Conservation (phyloP, 2,113 vertebrate genomes). For the Burhinus bistriatus region DNA sequence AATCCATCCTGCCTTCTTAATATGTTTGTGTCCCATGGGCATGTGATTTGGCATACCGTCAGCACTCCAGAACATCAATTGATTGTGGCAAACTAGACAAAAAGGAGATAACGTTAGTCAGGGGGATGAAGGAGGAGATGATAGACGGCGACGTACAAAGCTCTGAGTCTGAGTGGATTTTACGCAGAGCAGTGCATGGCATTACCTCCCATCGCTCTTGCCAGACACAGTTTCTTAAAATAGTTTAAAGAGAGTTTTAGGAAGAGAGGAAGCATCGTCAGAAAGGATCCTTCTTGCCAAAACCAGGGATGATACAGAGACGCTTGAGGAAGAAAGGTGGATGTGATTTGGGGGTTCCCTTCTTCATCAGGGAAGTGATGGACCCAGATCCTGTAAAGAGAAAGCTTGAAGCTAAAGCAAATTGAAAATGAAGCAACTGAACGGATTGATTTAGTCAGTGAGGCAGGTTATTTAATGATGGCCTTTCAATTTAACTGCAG, state of each 20-base stretch:
- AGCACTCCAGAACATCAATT: neutral
- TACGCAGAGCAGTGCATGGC: neutral
- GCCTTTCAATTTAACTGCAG: neutral
- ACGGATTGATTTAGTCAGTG: neutral
- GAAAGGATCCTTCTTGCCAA: neutral
- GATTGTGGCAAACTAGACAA: neutral
- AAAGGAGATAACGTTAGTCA: neutral
- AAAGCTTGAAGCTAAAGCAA: neutral
- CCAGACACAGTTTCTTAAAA: neutral
- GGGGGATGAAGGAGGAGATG: neutral
- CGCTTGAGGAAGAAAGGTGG: neutral
- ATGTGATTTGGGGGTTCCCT: neutral
- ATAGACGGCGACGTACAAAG: fast-evolving
- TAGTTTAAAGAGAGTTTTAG: neutral
- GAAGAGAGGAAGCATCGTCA: neutral
- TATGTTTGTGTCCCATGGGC: neutral
- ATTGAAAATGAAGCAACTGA: neutral
- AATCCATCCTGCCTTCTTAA: neutral
- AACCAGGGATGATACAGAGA: neutral
- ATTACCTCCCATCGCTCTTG: neutral
- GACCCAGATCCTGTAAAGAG: neutral
- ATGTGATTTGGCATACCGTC: neutral
- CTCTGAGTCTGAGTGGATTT: neutral
- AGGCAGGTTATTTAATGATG: neutral
- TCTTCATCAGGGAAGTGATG: neutral